A percentile compares a stretch with the other conserved stretches of the same genome.
Evolutionary conservation across 1,140 invertebrate species (phyloP).

Genomic region (Drosophila cardini): DNA sequence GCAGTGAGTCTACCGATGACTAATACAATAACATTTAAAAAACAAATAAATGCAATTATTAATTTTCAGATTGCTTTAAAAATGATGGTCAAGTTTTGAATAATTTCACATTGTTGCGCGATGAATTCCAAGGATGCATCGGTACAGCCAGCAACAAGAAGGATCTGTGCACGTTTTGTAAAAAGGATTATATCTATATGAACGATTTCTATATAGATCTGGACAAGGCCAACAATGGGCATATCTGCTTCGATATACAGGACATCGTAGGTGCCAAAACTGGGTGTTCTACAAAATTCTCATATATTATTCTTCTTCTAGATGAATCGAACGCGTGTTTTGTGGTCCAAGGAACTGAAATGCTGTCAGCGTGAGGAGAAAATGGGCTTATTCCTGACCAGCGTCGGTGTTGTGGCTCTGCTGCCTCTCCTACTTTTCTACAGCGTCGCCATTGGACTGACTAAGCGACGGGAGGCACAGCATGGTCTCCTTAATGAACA

Average conservation of each 20-base stretch:
- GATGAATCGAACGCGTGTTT: slow-evolving; percentile 76
- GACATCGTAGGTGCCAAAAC: slow-evolving; percentile 52
- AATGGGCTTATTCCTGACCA: slow-evolving; percentile 45
- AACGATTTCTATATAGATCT: slow-evolving; percentile 64
- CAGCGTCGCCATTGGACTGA: slow-evolving; percentile 47
- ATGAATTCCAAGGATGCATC: neutral
- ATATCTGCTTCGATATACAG: slow-evolving; percentile 75
- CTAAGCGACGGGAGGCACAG: slow-evolving; percentile 64
- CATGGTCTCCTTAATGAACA: slow-evolving; percentile 66
- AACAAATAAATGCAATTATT: neutral
- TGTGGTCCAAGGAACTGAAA: slow-evolving; percentile 70
- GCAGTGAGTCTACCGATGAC: slow-evolving; percentile 49
- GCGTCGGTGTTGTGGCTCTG: slow-evolving; percentile 43
- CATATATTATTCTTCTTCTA: slow-evolving; percentile 6
- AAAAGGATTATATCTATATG: slow-evolving; percentile 47
- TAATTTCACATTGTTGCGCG: slow-evolving; percentile 24
- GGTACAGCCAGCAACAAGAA: neutral
- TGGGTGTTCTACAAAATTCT: too few species aligned
- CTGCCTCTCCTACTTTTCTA: slow-evolving; percentile 70
- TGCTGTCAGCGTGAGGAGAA: slow-evolving; percentile 72
- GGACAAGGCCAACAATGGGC: slow-evolving; percentile 62
- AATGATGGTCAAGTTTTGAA: slow-evolving; percentile 15
- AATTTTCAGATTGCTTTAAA: slow-evolving; percentile 59
- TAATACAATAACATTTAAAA: neutral
- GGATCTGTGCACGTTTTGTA: slow-evolving; percentile 44